These are phyloP conservation scores for Astur gentilis DNA, from an alignment of 2,113 vertebrate genomes.

Conservation along the genomic window DNA sequence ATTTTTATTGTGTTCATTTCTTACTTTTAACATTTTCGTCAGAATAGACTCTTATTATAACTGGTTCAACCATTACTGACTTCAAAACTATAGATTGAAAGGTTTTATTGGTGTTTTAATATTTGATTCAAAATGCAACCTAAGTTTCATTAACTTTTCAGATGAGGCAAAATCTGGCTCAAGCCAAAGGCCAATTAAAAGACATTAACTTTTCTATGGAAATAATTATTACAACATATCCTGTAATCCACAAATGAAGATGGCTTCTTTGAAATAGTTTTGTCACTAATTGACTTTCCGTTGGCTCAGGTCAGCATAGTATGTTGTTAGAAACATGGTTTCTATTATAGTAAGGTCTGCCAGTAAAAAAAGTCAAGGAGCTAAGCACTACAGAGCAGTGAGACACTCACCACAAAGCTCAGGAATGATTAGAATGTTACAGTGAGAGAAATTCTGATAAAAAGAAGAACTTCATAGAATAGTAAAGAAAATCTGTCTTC, in stretches of 20 bases:
- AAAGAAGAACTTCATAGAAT: background rate
- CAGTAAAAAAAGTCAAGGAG: background rate
- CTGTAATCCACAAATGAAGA: background rate
- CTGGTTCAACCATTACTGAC: background rate
- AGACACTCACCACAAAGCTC: background rate
- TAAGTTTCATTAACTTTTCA: background rate
- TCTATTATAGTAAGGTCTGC: background rate
- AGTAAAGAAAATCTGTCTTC: background rate
- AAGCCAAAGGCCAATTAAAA: background rate
- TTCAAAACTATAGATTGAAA: background rate
- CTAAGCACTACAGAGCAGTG: background rate
- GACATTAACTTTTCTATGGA: background rate
- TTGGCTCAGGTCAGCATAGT: background rate
- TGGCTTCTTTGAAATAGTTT: background rate
- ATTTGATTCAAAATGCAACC: background rate
- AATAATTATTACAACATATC: background rate
- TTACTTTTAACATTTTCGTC: background rate
- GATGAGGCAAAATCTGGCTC: background rate
- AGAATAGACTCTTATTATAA: background rate
- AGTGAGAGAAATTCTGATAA: background rate
- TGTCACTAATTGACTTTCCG: background rate
- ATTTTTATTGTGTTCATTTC: background rate
- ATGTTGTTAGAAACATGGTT: background rate
- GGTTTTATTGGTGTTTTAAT: background rate
- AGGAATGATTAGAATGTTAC: background rate